Base-by-base conservation (phyloP, 1,140 invertebrate species). In the Heliothis subflexa region DNA sequence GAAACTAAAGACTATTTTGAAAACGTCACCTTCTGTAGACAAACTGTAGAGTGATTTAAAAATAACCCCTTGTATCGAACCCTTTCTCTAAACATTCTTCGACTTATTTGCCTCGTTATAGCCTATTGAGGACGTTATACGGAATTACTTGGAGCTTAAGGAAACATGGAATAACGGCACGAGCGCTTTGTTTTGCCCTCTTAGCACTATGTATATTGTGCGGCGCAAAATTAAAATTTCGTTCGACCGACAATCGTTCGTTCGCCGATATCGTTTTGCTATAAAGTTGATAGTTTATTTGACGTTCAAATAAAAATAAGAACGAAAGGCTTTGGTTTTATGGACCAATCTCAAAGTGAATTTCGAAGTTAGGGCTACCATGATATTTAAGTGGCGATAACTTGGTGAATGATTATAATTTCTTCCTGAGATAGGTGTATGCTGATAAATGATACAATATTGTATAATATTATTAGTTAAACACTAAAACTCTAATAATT, bases 81-180 rank as follows among this genome's bases (percentile, higher is more conserved):
- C 74, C 75, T 85, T 81, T 81, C 79, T 78, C 54, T 79, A 68
- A 79, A 77, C 74, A 79, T 78, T 86, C 62, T 81, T 77, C 47
- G 52, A 81, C 72, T 82, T 81, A 85, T 83, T 82, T 83, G 72
- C 74, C 61, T 80, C 78, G 77, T 83, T 81, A 75, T 68, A 77
- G 71, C 52, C 78, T 80, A 84, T 82, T 83, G 74, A 84, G 71
- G 66, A 79, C 45, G 78, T 73, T 80, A 77, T 64, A 77, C 47
- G 25, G 79, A 81, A 81, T 85, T 81, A 81, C 68, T 84, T 62
- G 66, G 61, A 52, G 81, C 75, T 80, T 83, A 81, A 66, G 79
- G 74, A 84, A 86, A 81, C 79, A 81, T 76, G 78, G 75, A 80
- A 72, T 84, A 86, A 81, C 81, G 71, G 78, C 80, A 82, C 70